phyloP scores from a whole-genome alignment of 2,888 invertebrate genomes.

The Colostygia pectinataria region DNA sequence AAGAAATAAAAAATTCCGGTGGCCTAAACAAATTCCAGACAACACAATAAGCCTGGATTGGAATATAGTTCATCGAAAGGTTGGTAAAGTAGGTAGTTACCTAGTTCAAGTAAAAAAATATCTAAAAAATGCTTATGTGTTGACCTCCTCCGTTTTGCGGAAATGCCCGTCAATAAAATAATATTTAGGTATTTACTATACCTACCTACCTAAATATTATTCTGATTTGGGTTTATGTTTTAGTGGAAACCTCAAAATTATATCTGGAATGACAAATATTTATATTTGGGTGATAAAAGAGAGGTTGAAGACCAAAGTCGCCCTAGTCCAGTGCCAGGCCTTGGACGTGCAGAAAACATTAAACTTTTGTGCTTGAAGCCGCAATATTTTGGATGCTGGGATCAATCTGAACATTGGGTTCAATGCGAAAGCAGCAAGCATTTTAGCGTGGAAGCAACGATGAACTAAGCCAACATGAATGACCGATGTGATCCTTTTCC shows the following conservation, averaged over 20 bases:
- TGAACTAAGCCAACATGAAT: background rate
- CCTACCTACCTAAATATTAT: background rate
- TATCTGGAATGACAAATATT: conserved; percentile 79
- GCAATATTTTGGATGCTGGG: conserved; percentile 58
- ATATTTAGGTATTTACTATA: too few relatives aligned
- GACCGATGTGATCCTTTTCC: too few relatives aligned
- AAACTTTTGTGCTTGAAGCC: conserved; percentile 57
- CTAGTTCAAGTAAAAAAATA: too few relatives aligned
- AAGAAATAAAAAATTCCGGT: conserved; percentile 7
- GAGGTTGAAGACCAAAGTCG: conserved; percentile 53
- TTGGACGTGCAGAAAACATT: conserved; percentile 52
- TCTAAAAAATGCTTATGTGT: too few relatives aligned
- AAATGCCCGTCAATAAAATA: too few relatives aligned
- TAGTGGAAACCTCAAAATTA: conserved; percentile 16
- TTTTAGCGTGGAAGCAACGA: background rate
- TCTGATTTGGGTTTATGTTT: conserved; percentile 2
- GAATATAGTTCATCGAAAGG: conserved; percentile 22
- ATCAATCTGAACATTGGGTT: conserved; percentile 59
- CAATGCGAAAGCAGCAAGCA: conserved; percentile 46
- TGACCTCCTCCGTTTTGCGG: too few relatives aligned
- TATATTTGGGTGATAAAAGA: conserved; percentile 79
- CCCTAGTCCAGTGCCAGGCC: conserved; percentile 55
- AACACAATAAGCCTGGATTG: conserved; percentile 22
- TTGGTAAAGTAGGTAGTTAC: conserved; percentile 7
- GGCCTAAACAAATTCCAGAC: conserved; percentile 2